Base-by-base conservation (phyloP, 2,888 invertebrate genomes). In the Chorisops tibialis region DNA sequence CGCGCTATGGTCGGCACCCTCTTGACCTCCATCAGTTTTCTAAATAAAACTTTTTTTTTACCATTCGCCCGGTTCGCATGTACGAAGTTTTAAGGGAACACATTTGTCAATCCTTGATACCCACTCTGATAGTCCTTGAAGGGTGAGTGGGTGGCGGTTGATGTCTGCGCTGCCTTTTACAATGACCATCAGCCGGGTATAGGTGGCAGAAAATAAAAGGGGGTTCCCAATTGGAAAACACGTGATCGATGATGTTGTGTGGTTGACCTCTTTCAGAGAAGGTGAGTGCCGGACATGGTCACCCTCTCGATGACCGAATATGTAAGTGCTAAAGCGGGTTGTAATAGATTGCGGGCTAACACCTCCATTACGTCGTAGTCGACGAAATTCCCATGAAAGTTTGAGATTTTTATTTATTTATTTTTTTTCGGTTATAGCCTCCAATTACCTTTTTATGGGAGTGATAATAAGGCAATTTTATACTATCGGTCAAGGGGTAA, bases 191-290 rank as follows among this genome's bases (percentile, higher is more conserved):
- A 4, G 11, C n/a, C 12, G 39, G 39, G 37, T 30, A n/a, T 47
- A 38, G 4, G 38, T 19, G 19, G 1, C 30, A 52, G 19, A 19
- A 18, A 30, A 21, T 37, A 50, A 39, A 16, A 63, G 58, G 58
- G 63, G 63, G 51, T 64, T 61, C 30, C 30, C 38, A 61, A 49
- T 51, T 19, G 37, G 51, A 47, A 58, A 61, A 24, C 45, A 30
- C 30, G 63, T 64, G 63, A 64, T 64, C 63, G 63, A 64, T 64
- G 63, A 64, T 64, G 63, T 64, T 61, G 47, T 58, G 63, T 35
- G 56, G 63, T 56, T 64, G 61, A 61, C 63, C 61, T 61, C 63
- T 22, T 61, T 64, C 39, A 51, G 21, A 43, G 45, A 24, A 45
- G 24, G 56, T 50, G 49, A 50, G 14, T 14, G 49, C 9, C 30